Percentiles rank a stretch among this genome's conserved stretches.
Evolutionary conservation across 2,888 invertebrate species (phyloP).

Genomic region (Eristalis tenax): DNA sequence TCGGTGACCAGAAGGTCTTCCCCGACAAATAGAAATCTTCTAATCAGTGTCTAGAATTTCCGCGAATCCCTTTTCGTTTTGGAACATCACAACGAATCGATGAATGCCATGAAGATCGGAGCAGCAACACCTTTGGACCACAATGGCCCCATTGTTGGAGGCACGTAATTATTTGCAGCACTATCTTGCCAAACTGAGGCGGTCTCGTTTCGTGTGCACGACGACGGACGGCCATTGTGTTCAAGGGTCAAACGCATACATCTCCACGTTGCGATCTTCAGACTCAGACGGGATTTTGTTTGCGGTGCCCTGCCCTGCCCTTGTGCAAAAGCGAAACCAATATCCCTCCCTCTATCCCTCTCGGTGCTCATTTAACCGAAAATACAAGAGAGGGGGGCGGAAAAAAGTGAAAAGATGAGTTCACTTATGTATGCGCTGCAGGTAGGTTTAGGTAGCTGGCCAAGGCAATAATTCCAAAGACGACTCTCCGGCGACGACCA

Average conservation of each 20-base stretch:
- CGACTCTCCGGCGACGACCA: not conserved
- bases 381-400: not conserved
- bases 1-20: too few relatives aligned
- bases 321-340: slow-evolving; percentile 48
- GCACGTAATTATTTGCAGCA: not conserved
- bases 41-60: too few relatives aligned
- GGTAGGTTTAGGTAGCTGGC: slow-evolving; percentile 34
- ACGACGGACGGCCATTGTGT: not conserved
- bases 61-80: too few relatives aligned
- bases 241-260: slow-evolving; percentile 28
- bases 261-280: not conserved
- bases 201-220: not conserved
- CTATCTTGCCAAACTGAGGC: not conserved
- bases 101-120: not conserved
- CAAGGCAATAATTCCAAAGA: not conserved
- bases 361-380: slow-evolving; percentile 19
- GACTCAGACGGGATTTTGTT: slow-evolving; percentile 32
- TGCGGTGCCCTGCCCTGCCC: slow-evolving; percentile 17
- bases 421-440: slow-evolving; percentile 47
- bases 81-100: too few relatives aligned
- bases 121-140: not conserved
- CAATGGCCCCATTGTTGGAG: not conserved
- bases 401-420: slow-evolving; percentile 37
- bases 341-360: not conserved
- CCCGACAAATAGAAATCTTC: too few relatives aligned